These are phyloP conservation scores for Stenodera caucasica DNA, from an alignment of 2,888 invertebrate genomes.

Conservation along the genomic window DNA sequence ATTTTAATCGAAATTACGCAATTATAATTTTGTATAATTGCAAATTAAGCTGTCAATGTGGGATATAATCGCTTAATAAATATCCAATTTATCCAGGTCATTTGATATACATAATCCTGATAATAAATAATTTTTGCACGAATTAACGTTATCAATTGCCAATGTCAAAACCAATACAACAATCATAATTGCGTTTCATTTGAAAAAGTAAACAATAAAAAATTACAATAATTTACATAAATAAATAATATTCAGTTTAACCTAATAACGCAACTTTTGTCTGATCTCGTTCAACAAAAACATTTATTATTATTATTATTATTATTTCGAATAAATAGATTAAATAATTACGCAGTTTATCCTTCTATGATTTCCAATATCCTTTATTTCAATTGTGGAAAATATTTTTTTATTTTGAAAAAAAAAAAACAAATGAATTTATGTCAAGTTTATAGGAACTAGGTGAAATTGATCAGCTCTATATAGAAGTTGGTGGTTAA, in stretches of 20 bases:
- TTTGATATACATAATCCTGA: conserved; percentile 12
- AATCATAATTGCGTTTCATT: conserved; percentile 35
- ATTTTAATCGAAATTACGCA: too few relatives aligned
- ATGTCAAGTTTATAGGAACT: conserved; percentile 6
- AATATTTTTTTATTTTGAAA: not conserved
- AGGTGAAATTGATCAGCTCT: not conserved
- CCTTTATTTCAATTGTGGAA: not conserved
- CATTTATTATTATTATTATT: not conserved
- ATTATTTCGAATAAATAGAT: not conserved
- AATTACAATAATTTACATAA: conserved; percentile 27
- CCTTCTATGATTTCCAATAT: conserved; percentile 4
- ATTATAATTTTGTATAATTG: too few relatives aligned
- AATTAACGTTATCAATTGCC: conserved; percentile 34
- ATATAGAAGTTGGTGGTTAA: conserved; percentile 4
- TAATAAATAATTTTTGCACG: conserved; percentile 27
- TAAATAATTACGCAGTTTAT: conserved; percentile 2
- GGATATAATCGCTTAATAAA: not conserved
- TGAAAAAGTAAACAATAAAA: conserved; percentile 4
- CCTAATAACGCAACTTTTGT: conserved; percentile 29
- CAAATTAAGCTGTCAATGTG: not conserved
- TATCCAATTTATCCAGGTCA: not conserved
- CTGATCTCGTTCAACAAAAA: conserved; percentile 15
- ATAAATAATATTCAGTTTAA: conserved; percentile 26
- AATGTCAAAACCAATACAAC: conserved; percentile 36
- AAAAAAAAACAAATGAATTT: not conserved